Percentiles rank a stretch among this genome's conserved stretches.
These are phyloP conservation scores for Catostomus latipinnis DNA, from an alignment of 2,797 vertebrate genomes.

Conservation along the genomic window DNA sequence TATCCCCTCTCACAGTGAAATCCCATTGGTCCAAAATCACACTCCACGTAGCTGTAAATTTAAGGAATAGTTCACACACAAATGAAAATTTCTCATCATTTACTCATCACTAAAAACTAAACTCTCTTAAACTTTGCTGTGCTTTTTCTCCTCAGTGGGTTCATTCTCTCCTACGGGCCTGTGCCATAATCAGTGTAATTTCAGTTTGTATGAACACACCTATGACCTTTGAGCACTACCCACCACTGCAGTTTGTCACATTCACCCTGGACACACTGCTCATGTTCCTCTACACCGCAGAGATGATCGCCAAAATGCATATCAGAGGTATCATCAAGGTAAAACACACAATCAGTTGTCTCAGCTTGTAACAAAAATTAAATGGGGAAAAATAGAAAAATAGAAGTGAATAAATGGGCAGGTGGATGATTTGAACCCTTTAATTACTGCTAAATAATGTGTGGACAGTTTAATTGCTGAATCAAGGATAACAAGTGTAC, in stretches of 20 bases:
- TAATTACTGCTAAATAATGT: conserved; percentile 72
- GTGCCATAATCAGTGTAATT: conserved; percentile 98
- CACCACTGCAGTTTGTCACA: conserved; percentile 95
- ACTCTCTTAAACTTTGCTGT: background rate
- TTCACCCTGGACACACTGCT: conserved; percentile 90
- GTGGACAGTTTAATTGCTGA: conserved; percentile 72
- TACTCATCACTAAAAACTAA: no score
- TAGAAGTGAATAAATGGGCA: conserved; percentile 61
- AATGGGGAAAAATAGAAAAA: conserved; percentile 36
- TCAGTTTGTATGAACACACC: conserved; percentile 99
- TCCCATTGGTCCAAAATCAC: no score
- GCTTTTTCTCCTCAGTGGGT: conserved; percentile 85
- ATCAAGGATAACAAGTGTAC: conserved; percentile 68
- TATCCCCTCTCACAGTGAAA: no score
- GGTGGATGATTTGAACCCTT: conserved; percentile 68
- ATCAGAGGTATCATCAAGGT: conserved; percentile 99
- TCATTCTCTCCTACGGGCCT: conserved; percentile 92
- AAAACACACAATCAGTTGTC: conserved; percentile 33
- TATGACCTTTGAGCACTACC: conserved; percentile 97
- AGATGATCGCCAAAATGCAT: conserved; percentile 99
- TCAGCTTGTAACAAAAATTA: background rate
- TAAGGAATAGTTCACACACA: no score
- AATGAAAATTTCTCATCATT: no score
- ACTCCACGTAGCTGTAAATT: no score
- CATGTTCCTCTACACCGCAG: conserved; percentile 98